Conservation (phyloP, 2,888 invertebrate genomes). For the Stramonita haemastoma region DNA sequence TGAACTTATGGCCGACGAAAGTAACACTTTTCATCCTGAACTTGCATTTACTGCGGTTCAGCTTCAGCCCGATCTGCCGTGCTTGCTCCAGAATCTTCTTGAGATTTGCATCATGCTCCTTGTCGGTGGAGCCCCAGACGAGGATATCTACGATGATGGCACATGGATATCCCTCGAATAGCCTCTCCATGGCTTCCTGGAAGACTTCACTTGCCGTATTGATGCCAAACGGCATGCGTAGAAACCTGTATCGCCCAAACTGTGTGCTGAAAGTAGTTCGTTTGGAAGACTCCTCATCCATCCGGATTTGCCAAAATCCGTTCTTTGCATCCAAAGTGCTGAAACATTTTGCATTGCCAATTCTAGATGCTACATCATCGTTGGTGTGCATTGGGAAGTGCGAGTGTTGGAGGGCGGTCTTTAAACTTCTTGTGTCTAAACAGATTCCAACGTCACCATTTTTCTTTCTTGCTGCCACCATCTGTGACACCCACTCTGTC, state of each 20-base stretch:
- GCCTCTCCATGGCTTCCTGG: conserved; percentile 45
- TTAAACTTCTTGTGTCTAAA: conserved; percentile 49
- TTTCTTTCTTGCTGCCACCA: conserved; percentile 35
- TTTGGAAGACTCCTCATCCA: conserved; percentile 41
- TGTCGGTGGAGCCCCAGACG: conserved; percentile 19
- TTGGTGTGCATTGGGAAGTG: conserved; percentile 47
- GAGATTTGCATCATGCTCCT: conserved; percentile 44
- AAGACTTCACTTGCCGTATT: conserved; percentile 46
- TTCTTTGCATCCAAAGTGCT: conserved; percentile 52
- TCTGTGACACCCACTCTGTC: conserved; percentile 43
- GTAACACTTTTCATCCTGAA: conserved; percentile 38
- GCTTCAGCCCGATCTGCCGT: conserved; percentile 37
- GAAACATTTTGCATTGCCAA: conserved; percentile 47
- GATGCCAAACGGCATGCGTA: conserved; percentile 48
- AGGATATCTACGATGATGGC: conserved; percentile 42
- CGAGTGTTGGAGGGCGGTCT: conserved; percentile 44
- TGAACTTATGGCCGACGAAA: conserved; percentile 46
- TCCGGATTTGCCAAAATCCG: conserved; percentile 48
- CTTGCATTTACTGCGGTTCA: conserved; percentile 42
- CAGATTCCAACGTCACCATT: conserved; percentile 45
- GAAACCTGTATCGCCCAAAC: conserved; percentile 48
- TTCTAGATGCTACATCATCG: conserved; percentile 50
- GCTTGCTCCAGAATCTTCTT: conserved; percentile 38
- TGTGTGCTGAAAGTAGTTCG: conserved; percentile 50
- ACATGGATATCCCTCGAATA: conserved; percentile 40